Evolutionary conservation across 2,797 vertebrate genomes (phyloP).

Genomic region (Delichon dasypus): DNA sequence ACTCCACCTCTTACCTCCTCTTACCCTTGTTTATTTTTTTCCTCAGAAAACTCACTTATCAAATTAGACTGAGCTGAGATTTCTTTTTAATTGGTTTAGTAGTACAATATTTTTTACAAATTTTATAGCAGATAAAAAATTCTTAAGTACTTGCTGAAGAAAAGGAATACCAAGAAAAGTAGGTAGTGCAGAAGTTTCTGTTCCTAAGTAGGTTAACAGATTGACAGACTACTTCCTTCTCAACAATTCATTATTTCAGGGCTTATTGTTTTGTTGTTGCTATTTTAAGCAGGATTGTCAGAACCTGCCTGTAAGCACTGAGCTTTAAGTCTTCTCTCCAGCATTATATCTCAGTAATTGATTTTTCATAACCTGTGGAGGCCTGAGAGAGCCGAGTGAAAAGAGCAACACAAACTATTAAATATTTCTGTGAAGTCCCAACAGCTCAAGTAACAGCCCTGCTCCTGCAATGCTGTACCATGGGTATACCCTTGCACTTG

Average conservation of each 20-base stretch:
- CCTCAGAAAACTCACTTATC: conserved; percentile 5
- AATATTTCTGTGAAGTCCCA: not conserved
- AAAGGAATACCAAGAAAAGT: conserved; percentile 32
- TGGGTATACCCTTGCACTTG: not conserved
- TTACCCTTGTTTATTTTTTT: conserved; percentile 33
- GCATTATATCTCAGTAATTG: conserved; percentile 29
- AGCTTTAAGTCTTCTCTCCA: not conserved
- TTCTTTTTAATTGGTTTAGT: not conserved
- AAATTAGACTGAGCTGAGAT: conserved; percentile 9
- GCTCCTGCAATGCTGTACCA: not conserved
- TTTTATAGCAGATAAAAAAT: not conserved
- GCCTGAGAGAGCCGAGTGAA: not conserved
- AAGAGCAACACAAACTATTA: not conserved
- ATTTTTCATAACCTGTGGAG: conserved; percentile 25
- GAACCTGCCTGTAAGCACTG: not conserved
- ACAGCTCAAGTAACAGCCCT: not conserved
- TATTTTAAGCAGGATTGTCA: conserved; percentile 73
- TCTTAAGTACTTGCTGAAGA: not conserved
- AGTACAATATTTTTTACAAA: not conserved
- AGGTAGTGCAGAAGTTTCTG: conserved; percentile 52
- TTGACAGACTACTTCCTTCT: conserved; percentile 79
- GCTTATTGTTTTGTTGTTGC: conserved; percentile 65
- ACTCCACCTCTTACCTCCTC: conserved; percentile 27
- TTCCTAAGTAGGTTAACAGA: conserved; percentile 64
- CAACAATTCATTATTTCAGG: conserved; percentile 74